Percentiles rank a stretch among this genome's conserved stretches.
Conservation (phyloP, 2,888 invertebrate species). For the Sarcophaga subvicina region DNA sequence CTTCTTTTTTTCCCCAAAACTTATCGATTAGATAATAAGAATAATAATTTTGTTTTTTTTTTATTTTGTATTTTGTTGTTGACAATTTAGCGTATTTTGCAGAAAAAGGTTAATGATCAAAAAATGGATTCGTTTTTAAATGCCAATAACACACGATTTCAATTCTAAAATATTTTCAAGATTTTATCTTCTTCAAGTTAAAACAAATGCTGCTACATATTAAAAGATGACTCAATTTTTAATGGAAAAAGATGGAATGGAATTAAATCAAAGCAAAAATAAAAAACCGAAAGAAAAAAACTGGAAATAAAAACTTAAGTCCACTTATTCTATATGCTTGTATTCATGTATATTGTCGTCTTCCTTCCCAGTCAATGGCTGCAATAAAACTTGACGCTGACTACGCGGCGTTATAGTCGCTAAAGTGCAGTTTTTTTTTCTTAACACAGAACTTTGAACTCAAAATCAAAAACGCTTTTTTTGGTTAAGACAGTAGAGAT, state of each 20-base stretch:
- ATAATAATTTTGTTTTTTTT: too few relatives aligned
- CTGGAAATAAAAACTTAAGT: slow-evolving; percentile 25
- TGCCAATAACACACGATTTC: too few relatives aligned
- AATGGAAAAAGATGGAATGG: neutral
- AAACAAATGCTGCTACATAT: neutral
- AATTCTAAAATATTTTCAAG: too few relatives aligned
- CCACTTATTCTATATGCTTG: neutral
- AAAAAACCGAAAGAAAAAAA: slow-evolving; percentile 3
- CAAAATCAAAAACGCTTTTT: slow-evolving; percentile 10
- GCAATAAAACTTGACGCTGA: neutral
- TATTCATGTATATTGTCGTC: neutral
- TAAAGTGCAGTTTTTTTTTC: slow-evolving; percentile 16
- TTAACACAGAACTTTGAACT: slow-evolving; percentile 37
- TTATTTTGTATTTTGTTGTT: too few relatives aligned
- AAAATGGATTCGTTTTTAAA: too few relatives aligned
- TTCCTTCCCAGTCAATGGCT: neutral
- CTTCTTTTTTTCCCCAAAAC: neutral
- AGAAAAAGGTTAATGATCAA: too few relatives aligned
- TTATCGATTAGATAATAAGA: neutral
- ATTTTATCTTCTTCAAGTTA: too few relatives aligned
- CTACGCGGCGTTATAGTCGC: neutral
- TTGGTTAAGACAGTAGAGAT: neutral
- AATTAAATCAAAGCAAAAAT: slow-evolving; percentile 5
- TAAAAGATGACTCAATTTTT: neutral
- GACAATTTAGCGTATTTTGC: too few relatives aligned